phyloP scores from a whole-genome alignment of 2,888 invertebrate genomes.

The Mechanitis mazaeus region DNA sequence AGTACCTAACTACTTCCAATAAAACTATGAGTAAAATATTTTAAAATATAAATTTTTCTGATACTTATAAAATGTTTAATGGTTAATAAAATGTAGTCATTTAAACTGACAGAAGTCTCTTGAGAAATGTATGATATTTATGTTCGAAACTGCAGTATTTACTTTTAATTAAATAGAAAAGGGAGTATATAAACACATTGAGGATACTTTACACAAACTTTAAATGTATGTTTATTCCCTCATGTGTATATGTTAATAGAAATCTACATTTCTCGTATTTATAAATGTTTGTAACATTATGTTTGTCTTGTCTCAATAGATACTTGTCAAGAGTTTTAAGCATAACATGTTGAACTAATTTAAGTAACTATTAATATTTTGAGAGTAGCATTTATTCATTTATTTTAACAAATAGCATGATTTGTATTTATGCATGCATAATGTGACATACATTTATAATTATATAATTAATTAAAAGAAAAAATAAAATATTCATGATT shows the following conservation, averaged over 20 bases:
- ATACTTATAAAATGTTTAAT: background rate
- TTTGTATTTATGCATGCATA: no score
- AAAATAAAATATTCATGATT: no score
- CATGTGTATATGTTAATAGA: slow-evolving; percentile 16
- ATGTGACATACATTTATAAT: no score
- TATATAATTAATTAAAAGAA: no score
- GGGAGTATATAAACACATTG: slow-evolving; percentile 6
- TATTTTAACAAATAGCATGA: no score
- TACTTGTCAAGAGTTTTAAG: background rate
- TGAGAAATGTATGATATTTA: no score
- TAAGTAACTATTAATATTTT: no score
- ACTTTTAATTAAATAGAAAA: slow-evolving; percentile 5
- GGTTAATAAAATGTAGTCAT: no score
- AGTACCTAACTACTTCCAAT: background rate
- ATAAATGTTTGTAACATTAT: background rate
- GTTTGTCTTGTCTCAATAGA: background rate
- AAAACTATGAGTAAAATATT: background rate
- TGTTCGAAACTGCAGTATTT: background rate
- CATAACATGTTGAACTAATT: no score
- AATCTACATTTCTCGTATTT: slow-evolving; percentile 19
- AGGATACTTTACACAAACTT: background rate
- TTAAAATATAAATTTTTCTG: background rate
- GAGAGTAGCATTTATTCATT: no score
- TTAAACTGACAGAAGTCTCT: no score
- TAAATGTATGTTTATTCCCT: slow-evolving; percentile 13